These are phyloP conservation scores for Dendrolimus kikuchii DNA, from an alignment of 1,140 invertebrate species.

Conservation along the genomic window DNA sequence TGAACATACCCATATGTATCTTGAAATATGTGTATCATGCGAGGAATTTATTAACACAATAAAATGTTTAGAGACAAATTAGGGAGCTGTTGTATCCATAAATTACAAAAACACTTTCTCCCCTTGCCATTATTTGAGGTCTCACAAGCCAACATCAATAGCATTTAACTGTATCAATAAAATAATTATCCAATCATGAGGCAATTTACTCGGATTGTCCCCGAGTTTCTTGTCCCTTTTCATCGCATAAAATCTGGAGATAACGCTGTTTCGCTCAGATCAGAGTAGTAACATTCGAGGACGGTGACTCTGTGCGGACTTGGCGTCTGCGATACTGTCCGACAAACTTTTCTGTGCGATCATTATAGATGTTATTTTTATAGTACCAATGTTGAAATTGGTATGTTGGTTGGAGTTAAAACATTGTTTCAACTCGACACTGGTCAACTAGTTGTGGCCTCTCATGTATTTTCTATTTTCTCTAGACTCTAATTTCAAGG, in stretches of 20 bases:
- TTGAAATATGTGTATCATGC: too few relatives aligned
- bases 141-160: slow-evolving; percentile 19
- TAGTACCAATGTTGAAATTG: slow-evolving; percentile 2
- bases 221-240: slow-evolving; percentile 23
- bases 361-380: not conserved
- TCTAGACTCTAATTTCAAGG: slow-evolving; percentile 28
- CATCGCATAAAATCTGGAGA: not conserved
- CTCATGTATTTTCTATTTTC: slow-evolving; percentile 20
- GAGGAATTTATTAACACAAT: too few relatives aligned
- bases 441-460: slow-evolving; percentile 33
- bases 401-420: not conserved
- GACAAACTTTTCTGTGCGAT: slow-evolving; percentile 12
- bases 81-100: slow-evolving; percentile 11
- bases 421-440: slow-evolving; percentile 17
- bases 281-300: slow-evolving; percentile 26
- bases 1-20: too few relatives aligned
- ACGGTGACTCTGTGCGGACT: slow-evolving; percentile 37
- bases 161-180: slow-evolving; percentile 62
- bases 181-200: slow-evolving; percentile 65
- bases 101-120: slow-evolving; percentile 25
- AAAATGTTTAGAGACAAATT: too few relatives aligned
- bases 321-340: slow-evolving; percentile 22
- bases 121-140: slow-evolving; percentile 19
- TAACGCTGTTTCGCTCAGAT: slow-evolving; percentile 23
- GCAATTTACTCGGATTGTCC: slow-evolving; percentile 50